Evolutionary conservation across 2,888 invertebrate genomes (phyloP).

Genomic region (Macropis europaea): DNA sequence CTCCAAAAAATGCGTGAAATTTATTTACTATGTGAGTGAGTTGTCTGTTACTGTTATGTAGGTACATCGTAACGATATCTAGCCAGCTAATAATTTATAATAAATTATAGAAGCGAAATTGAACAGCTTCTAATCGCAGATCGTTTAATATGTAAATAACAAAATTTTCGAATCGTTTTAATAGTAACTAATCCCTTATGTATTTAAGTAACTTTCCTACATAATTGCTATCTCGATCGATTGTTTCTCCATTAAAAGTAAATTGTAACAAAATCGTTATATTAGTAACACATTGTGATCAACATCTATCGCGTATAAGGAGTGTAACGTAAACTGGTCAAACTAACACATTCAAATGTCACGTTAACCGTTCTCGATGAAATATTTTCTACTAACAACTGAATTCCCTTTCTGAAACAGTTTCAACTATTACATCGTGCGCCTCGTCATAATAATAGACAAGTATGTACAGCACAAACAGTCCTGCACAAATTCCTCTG

Average conservation of each 20-base stretch:
- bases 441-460: neutral
- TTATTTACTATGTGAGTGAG: neutral
- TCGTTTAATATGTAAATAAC: neutral
- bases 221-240: conserved; percentile 3
- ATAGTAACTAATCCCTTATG: neutral
- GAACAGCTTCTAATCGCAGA: neutral
- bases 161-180: neutral
- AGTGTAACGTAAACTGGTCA: neutral
- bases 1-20: neutral
- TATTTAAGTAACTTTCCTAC: neutral
- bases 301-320: neutral
- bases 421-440: neutral
- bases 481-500: neutral
- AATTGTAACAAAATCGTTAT: neutral
- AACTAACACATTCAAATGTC: neutral
- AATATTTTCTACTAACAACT: neutral
- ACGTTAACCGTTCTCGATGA: neutral
- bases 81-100: conserved; percentile 38
- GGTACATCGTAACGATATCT: neutral
- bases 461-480: no score
- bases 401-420: neutral
- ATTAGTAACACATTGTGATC: neutral
- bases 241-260: neutral
- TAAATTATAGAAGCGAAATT: conserved; percentile 26
- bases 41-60: neutral